phyloP scores from a whole-genome alignment of 2,113 vertebrate species.

The Odontesthes bonariensis region DNA sequence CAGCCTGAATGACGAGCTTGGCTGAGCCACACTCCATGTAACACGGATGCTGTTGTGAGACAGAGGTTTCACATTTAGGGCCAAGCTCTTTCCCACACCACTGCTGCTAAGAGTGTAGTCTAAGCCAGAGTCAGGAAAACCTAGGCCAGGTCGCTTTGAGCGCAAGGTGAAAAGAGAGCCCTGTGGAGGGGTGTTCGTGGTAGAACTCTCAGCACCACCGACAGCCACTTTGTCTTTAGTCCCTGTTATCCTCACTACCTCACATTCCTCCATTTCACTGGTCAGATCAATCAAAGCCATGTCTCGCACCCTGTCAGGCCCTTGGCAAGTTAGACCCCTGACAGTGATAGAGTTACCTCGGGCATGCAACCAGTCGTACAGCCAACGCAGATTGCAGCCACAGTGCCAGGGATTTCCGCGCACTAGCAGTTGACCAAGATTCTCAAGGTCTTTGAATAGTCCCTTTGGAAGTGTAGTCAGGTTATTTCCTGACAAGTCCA shows the following conservation, averaged over 20 bases:
- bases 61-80: conserved; percentile 90
- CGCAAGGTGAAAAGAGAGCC: conserved; percentile 91
- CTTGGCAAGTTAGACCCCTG: conserved; percentile 91
- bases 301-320: conserved; percentile 89
- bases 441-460: conserved; percentile 91
- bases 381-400: conserved; percentile 93
- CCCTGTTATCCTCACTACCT: conserved; percentile 79
- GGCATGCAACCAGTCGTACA: conserved; percentile 90
- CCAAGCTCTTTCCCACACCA: conserved; percentile 87
- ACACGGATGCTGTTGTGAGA: conserved; percentile 90
- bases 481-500: conserved; percentile 96
- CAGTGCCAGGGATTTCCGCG: conserved; percentile 97
- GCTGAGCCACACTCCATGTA: conserved; percentile 89
- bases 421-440: conserved; percentile 88
- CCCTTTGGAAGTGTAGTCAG: conserved; percentile 91
- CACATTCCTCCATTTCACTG: conserved; percentile 92
- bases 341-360: conserved; percentile 89
- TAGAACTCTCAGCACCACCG: conserved; percentile 77
- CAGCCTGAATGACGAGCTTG: conserved; percentile 88
- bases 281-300: conserved; percentile 89
- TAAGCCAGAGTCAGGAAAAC: conserved; percentile 87
- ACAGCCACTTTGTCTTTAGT: conserved; percentile 67
- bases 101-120: conserved; percentile 89
- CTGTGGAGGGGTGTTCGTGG: conserved; percentile 89
- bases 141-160: conserved; percentile 87